These are phyloP conservation scores for Tipula lateralis DNA, from an alignment of 2,888 invertebrate species.

Conservation along the genomic window DNA sequence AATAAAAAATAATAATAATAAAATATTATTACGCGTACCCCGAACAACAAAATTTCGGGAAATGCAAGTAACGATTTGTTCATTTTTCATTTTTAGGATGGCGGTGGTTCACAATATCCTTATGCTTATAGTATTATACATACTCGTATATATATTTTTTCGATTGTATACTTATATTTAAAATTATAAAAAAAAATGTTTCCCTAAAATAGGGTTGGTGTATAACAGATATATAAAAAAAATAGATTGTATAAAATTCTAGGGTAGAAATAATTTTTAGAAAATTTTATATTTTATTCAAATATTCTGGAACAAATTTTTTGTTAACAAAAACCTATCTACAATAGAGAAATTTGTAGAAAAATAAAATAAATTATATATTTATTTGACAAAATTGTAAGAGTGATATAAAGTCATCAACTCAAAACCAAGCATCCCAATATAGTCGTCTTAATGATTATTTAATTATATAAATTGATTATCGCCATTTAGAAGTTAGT, in stretches of 20 bases:
- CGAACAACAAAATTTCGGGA: conserved; percentile 30
- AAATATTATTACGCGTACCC: conserved; percentile 31
- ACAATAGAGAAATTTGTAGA: not conserved
- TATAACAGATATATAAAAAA: conserved; percentile 27
- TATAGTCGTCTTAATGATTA: not conserved
- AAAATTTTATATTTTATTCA: conserved; percentile 5
- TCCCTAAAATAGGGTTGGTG: conserved; percentile 2
- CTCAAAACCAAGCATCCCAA: not conserved
- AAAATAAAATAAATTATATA: not conserved
- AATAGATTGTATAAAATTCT: conserved; percentile 25
- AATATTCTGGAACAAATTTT: not conserved
- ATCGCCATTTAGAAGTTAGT: too few relatives aligned
- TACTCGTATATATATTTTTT: not conserved
- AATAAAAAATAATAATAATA: conserved; percentile 27
- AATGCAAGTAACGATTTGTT: conserved; percentile 34
- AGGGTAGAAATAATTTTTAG: conserved; percentile 6
- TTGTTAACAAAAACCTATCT: not conserved
- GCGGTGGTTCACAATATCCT: conserved; percentile 26
- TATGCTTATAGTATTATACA: not conserved
- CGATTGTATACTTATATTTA: conserved; percentile 28
- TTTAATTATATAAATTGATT: not conserved
- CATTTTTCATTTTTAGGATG: conserved; percentile 33
- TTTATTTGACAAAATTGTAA: not conserved
- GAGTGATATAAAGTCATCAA: not conserved
- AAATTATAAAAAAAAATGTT: not conserved